Conservation (phyloP, 2,888 invertebrate genomes). For the Cephonodes hylas region DNA sequence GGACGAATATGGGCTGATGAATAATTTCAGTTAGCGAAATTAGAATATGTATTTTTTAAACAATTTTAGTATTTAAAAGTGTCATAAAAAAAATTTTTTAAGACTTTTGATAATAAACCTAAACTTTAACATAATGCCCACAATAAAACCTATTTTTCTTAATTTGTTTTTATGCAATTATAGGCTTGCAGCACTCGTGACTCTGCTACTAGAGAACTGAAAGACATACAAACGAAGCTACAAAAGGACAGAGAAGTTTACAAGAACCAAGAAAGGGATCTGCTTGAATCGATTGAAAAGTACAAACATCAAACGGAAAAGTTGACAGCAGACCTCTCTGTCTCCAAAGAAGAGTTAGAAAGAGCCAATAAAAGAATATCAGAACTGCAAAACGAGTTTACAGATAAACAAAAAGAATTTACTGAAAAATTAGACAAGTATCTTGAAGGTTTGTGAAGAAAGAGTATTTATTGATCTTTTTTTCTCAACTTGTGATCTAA, state of each 20-base stretch:
- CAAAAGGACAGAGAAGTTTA: slow-evolving; percentile 63
- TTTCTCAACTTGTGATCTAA: too few species aligned
- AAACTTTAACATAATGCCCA: too few species aligned
- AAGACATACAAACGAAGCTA: slow-evolving; percentile 69
- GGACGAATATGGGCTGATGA: too few species aligned
- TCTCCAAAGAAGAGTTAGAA: slow-evolving; percentile 76
- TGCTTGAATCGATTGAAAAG: slow-evolving; percentile 69
- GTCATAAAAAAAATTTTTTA: too few species aligned
- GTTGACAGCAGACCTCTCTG: slow-evolving; percentile 68
- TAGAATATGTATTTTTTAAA: too few species aligned
- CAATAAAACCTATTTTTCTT: too few species aligned
- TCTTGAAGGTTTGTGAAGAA: slow-evolving; percentile 51
- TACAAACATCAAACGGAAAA: slow-evolving; percentile 78
- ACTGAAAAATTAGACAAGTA: slow-evolving; percentile 67
- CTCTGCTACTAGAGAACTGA: slow-evolving; percentile 78
- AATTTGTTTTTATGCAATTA: neutral
- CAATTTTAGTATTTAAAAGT: too few species aligned
- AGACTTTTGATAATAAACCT: too few species aligned
- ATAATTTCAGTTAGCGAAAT: too few species aligned
- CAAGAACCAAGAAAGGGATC: slow-evolving; percentile 68
- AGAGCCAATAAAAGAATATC: slow-evolving; percentile 79
- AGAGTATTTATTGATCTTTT: too few species aligned
- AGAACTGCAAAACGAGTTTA: slow-evolving; percentile 76
- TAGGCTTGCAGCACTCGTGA: slow-evolving; percentile 83
- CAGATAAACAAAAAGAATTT: slow-evolving; percentile 78